Evolutionary conservation across 2,113 vertebrate genomes (phyloP).

Genomic region (Apeltes quadracus): DNA sequence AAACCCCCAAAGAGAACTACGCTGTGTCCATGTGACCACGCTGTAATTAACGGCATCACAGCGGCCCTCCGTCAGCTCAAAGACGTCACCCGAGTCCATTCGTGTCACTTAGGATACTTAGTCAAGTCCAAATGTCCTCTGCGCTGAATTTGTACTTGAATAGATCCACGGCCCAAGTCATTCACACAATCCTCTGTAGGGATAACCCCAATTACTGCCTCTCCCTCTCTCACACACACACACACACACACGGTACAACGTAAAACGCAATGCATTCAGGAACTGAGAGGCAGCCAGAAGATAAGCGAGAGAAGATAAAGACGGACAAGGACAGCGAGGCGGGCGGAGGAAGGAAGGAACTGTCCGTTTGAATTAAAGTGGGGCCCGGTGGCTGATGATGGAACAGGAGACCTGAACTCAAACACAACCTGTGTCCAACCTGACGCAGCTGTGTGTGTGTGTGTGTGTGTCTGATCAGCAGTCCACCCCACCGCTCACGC

Average conservation of each 20-base stretch:
- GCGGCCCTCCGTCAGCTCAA: constrained; percentile 42
- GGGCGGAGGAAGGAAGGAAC: constrained; percentile 4
- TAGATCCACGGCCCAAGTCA: constrained; percentile 52
- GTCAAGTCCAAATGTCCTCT: constrained; percentile 49
- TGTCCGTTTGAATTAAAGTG: constrained; percentile 51
- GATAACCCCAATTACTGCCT: constrained; percentile 71
- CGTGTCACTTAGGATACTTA: constrained; percentile 50
- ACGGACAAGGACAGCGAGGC: constrained; percentile 14
- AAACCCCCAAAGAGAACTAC: neutral
- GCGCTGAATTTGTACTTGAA: constrained; percentile 44
- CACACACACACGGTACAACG: constrained; percentile 25
- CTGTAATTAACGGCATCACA: constrained; percentile 45
- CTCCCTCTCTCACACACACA: constrained; percentile 4
- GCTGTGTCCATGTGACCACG: constrained; percentile 14
- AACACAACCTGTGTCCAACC: constrained; percentile 26
- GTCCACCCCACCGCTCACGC: neutral
- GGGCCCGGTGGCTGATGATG: constrained; percentile 60
- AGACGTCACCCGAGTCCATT: constrained; percentile 41
- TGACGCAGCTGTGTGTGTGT: neutral
- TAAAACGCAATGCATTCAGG: constrained; percentile 36
- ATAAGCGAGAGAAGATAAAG: constrained; percentile 51
- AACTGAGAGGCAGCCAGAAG: constrained; percentile 16
- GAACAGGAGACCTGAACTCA: constrained; percentile 50
- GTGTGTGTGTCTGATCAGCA: neutral
- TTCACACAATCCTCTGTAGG: constrained; percentile 59